Base-by-base conservation (phyloP, 2,113 vertebrate genomes). In the Elephantulus edwardii region DNA sequence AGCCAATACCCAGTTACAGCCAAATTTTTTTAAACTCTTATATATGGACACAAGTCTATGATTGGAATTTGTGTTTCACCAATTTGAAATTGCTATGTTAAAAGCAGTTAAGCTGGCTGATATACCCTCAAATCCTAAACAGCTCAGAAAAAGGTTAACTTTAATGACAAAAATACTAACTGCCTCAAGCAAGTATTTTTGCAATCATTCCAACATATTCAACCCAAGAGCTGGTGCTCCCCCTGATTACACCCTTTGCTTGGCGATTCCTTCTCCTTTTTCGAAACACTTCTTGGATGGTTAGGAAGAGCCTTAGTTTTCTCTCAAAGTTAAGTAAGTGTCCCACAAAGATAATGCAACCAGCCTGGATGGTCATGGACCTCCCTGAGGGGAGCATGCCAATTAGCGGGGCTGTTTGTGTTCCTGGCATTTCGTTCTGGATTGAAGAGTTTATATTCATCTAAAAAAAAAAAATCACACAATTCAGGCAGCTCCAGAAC, bases 341-440 rank as follows among this genome's bases (percentile, higher is more conserved):
- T 79, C 70, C 85, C 8, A 4, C 0, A 30, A 64, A 91, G 78
- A 87, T 71, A 91, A 75, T 22, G 85, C 54, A 83, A 76, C 42
- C 38, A 13, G 42, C 44, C 19, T 75, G 90, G 90, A 5, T 79
- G 71, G 91, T 72, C 78, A 7, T 2, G 14, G 2, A 19, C 54
- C 58, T 89, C 56, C 91, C 95, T 44, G 26, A 42, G 40, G 78
- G 84, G 74, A 38, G 40, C 71, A 22, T n/a, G 85, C 94, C 94
- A 93, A 58, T 81, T 46, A 81, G 58, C 80, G 8, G 17, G 84
- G 70, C 78, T 93, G 78, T 94, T 91, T 95, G 87, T 89, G 88
- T 92, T 91, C 94, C 82, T 93, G 88, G 94, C 91, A 85, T 56
- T 70, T 94, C 78, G 58, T 91, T 88, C 88, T 85, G 93, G 88